Evolutionary conservation across 2,113 vertebrate species (phyloP), one percentile per base, ranked within the genome.

Genomic region (Chiloscyllium plagiosum): DNA sequence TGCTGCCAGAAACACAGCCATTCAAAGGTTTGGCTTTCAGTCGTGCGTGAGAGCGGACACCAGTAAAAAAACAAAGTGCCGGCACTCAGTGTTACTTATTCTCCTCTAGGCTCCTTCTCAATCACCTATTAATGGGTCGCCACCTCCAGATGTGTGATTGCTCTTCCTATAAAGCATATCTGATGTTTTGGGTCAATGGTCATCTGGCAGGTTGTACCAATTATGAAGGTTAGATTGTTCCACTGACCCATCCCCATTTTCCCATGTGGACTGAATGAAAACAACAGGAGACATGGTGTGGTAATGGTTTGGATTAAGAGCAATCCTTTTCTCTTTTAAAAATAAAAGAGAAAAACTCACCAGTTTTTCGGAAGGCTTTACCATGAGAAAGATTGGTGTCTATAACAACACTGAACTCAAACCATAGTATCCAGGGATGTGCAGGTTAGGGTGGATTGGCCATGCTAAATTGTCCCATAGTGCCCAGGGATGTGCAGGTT

Each of bases 191-290:
- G 33, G 56, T 65, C 65, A 92, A 61, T 93, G 89, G 89, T 93
- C 89, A 93, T 93, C 89, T 93, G 61, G 89, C 89, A 5, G 37
- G 61, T 37, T 37, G 80, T 6, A 66, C n/a, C 33, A 37, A 68
- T 83, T 83, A 37, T 24, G 66, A n/a, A 93, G 89, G 89, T 66
- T 66, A 93, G 89, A 17, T 22, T 66, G 65, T 68, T 93, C n/a
- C 61, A 93, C 4, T 68, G 89, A 93, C n/a, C 89, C 89, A 19
- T 19, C 20, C 20, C 80, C 89, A 12, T 66, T 66, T 93, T 68
- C 61, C 89, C 89, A 93, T 93, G n/a, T 93, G 89, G 61, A 92
- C 13, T 92, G 56, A 92, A 37, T 68, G 61, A 66, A 93, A 93
- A 65, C 87, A 92, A 92, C 87, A 42, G 89, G 61, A 65, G 89